Evolutionary conservation across 2,113 vertebrate genomes (phyloP), one percentile per base, ranked within the genome.

Genomic region (Clarias macrocephalus): DNA sequence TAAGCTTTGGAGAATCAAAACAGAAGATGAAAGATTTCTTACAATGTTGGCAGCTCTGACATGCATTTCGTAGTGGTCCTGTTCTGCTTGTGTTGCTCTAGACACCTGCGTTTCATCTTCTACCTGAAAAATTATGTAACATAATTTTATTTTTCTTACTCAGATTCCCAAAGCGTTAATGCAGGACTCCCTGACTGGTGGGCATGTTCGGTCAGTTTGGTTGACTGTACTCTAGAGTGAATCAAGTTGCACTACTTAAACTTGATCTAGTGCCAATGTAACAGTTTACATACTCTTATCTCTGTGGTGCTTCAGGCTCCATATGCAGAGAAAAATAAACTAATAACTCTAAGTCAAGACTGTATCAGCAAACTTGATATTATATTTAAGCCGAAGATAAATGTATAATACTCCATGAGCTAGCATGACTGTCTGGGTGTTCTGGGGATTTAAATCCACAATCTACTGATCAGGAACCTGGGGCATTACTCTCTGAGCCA

Each of bases 31-130:
- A 57, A 79, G 21, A 84, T 21, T 19, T 96, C 98, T 97, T 90
- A 99, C 98, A 12, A 99, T 99, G 92, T 99, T 99, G 80, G 98
- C 97, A 2, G 98, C 97, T 94, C 98, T 95, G 70, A 99, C 98
- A 0, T 99, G 97, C 98, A 99, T 99, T 93, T 99, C 98, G 0
- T 99, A 99, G 90, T 99, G 97, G 90, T 99, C 98, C 86, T 99
- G 98, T 73, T 99, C 98, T 4, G 97, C 97, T 87, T 99, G 98
- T 0, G 98, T 98, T 23, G 98, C 95, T 84, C 98, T 92, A 0
- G 97, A 96, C 4, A 99, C 98, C 91, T 99, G 98, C 0, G 97
- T 99, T 95, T 99, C 98, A 0, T 99, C 98, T 87, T 99, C 98
- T 21, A 99, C 96, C 98, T 99, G 91, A 9, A 91, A 59, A 72